These are phyloP conservation scores for Enteromius trimaculatus DNA, from an alignment of 2,797 vertebrate genomes.

Conservation along the genomic window DNA sequence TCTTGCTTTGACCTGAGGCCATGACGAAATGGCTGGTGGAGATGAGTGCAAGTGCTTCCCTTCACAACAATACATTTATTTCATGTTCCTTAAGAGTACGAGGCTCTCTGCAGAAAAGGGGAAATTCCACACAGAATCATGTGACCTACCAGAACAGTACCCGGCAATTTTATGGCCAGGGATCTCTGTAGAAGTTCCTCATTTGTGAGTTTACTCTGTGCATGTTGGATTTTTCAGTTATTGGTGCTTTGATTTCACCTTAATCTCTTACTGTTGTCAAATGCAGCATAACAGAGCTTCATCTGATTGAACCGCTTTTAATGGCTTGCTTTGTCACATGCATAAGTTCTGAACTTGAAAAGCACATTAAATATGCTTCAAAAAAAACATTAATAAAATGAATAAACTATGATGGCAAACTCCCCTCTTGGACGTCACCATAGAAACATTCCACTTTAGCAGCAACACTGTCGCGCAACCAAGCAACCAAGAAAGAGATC, in stretches of 20 bases:
- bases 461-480: neutral
- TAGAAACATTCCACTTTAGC: conserved; percentile 44
- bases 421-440: neutral
- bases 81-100: conserved; percentile 46
- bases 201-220: conserved; percentile 58
- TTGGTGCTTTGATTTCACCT: neutral
- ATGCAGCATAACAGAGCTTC: conserved; percentile 6
- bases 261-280: neutral
- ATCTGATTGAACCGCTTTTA: conserved; percentile 44
- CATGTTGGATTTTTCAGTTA: neutral
- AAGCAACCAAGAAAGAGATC: conserved; percentile 13
- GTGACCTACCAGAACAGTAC: conserved; percentile 58
- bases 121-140: conserved; percentile 71
- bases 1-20: conserved; percentile 35
- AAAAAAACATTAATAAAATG: conserved; percentile 63
- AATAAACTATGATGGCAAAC: conserved; percentile 55
- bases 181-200: conserved; percentile 57
- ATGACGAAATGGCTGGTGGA: conserved; percentile 43
- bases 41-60: conserved; percentile 35
- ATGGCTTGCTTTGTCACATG: neutral
- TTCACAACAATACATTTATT: conserved; percentile 55
- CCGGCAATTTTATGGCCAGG: conserved; percentile 62
- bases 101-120: conserved; percentile 62
- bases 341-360: conserved; percentile 1
- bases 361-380: conserved; percentile 8